Percentiles rank a stretch among this genome's conserved stretches.
Conservation (phyloP, 2,888 invertebrate species). For the Noctua janthe region DNA sequence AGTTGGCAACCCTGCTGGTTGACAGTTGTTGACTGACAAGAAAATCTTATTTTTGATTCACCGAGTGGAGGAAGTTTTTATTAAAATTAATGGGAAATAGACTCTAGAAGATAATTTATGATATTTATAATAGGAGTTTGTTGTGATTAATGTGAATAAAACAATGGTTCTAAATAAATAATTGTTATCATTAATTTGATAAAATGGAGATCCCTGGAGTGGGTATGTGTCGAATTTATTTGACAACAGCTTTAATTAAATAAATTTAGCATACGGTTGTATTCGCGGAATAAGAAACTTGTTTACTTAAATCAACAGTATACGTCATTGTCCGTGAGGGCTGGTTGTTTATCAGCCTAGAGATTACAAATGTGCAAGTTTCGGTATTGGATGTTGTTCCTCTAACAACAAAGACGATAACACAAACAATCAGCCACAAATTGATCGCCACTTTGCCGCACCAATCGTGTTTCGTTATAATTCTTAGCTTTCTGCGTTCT, state of each 20-base stretch:
- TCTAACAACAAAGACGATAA: conserved; percentile 83
- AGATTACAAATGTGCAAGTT: conserved; percentile 44
- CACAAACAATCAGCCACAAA: conserved; percentile 67
- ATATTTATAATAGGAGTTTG: conserved; percentile 33
- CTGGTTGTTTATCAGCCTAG: conserved; percentile 39
- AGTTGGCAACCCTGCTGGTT: too few relatives aligned
- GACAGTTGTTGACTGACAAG: conserved; percentile 45
- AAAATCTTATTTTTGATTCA: conserved; percentile 59
- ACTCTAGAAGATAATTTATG: conserved; percentile 29
- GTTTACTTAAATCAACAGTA: conserved; percentile 36
- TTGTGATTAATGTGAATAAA: conserved; percentile 33
- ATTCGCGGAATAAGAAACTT: conserved; percentile 17
- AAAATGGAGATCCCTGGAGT: conserved; percentile 85
- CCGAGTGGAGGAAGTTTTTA: conserved; percentile 38
- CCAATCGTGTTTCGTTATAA: conserved; percentile 58
- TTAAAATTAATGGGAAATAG: conserved; percentile 41
- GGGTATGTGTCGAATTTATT: conserved; percentile 75
- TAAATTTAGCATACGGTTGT: conserved; percentile 40
- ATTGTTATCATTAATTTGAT: conserved; percentile 49
- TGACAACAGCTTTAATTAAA: conserved; percentile 59
- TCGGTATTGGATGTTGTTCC: conserved; percentile 67
- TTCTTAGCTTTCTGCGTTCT: conserved; percentile 51
- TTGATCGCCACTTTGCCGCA: conserved; percentile 48
- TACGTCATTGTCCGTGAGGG: conserved; percentile 19
- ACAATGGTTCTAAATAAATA: conserved; percentile 52